A percentile compares a stretch with the other conserved stretches of the same genome.
These are phyloP conservation scores for Hydrochoerus hydrochaeris DNA, from an alignment of 2,113 vertebrate species.

Conservation along the genomic window DNA sequence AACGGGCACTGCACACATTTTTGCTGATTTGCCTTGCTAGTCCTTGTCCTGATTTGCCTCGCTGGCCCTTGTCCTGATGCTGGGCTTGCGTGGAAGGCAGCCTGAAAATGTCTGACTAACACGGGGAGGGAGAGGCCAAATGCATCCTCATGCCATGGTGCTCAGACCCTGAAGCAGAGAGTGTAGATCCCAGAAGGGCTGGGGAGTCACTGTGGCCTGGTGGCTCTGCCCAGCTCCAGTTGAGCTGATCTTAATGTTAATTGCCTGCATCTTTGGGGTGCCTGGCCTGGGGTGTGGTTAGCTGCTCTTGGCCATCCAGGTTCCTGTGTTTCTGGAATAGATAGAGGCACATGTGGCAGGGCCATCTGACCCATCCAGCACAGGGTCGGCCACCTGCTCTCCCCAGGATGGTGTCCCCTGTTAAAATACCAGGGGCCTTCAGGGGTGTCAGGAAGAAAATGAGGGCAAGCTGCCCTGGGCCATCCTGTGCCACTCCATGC, in stretches of 20 bases:
- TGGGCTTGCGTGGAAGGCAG: neutral
- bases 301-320: neutral
- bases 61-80: too few species aligned
- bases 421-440: neutral
- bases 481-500: accelerated
- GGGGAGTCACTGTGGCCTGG: neutral
- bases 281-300: neutral
- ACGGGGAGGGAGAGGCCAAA: neutral
- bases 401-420: neutral
- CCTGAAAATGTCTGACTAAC: neutral
- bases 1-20: neutral
- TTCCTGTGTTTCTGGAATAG: neutral
- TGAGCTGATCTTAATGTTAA: neutral
- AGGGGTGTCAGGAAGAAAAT: neutral
- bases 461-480: neutral
- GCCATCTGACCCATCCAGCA: neutral
- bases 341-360: too few species aligned
- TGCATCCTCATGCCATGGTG: neutral
- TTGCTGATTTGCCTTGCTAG: neutral
- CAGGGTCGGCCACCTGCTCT: neutral
- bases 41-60: neutral
- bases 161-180: neutral
- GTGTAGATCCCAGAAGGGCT: neutral
- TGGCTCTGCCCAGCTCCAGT: neutral
- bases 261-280: neutral